A percentile compares a stretch with the other conserved stretches of the same genome.
Conservation (phyloP, 2,113 vertebrate species). For the Mesitornis unicolor region DNA sequence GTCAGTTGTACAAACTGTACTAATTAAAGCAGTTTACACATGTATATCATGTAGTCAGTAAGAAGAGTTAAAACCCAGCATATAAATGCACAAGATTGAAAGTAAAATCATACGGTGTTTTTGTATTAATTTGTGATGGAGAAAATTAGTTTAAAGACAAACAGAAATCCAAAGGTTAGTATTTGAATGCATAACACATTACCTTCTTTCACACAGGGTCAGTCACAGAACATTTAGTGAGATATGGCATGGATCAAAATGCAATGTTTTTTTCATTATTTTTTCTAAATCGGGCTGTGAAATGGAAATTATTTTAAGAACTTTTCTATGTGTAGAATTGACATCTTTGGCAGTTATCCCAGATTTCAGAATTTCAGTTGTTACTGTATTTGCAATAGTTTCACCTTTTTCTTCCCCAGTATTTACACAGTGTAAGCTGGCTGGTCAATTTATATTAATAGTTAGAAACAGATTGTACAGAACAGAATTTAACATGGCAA, state of each 20-base stretch:
- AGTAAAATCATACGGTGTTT: background rate
- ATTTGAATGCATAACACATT: background rate
- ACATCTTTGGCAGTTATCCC: background rate
- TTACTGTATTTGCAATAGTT: background rate
- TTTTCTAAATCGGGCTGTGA: background rate
- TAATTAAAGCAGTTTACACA: background rate
- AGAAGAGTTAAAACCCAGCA: background rate
- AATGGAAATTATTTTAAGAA: background rate
- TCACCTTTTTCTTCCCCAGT: background rate
- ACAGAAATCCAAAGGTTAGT: background rate
- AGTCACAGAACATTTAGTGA: background rate
- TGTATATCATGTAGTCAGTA: background rate
- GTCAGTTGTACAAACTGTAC: background rate
- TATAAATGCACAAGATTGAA: background rate
- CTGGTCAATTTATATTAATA: background rate
- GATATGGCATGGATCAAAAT: background rate
- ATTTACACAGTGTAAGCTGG: background rate
- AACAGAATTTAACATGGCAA: background rate
- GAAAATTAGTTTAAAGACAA: background rate
- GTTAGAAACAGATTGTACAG: background rate
- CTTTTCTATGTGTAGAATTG: background rate
- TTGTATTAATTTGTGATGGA: background rate
- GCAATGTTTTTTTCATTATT: background rate
- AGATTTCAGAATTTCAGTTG: conserved; percentile 9
- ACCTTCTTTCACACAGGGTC: background rate